Conservation (phyloP, 2,113 vertebrate species). For the Anser cygnoides region DNA sequence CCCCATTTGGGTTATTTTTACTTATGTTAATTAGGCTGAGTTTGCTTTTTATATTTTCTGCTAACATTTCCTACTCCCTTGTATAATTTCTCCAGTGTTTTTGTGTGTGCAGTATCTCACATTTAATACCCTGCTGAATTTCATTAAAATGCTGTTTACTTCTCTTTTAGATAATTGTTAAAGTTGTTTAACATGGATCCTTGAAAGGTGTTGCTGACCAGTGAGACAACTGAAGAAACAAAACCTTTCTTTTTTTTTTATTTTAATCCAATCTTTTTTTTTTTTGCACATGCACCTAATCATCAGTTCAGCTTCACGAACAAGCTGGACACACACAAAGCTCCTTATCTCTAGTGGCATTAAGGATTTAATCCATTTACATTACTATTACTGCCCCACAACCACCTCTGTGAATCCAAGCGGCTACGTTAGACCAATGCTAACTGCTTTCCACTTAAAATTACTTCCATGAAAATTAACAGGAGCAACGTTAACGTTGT, state of each 20-base stretch:
- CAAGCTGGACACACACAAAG: not conserved
- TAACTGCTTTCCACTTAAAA: not conserved
- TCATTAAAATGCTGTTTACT: not conserved
- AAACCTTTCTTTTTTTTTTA: not conserved
- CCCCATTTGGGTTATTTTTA: not conserved
- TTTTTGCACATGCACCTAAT: not conserved
- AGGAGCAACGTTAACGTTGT: not conserved
- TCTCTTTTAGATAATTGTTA: not conserved
- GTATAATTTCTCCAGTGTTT: not conserved
- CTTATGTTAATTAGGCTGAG: not conserved
- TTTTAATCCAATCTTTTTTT: not conserved
- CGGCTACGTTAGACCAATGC: not conserved
- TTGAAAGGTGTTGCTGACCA: not conserved
- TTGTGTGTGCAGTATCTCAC: not conserved
- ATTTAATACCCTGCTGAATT: not conserved
- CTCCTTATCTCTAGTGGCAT: not conserved
- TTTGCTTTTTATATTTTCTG: not conserved
- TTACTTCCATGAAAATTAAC: not conserved
- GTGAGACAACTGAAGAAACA: not conserved
- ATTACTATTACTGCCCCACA: not conserved
- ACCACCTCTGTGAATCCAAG: not conserved
- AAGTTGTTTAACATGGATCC: accelerated
- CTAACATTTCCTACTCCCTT: not conserved
- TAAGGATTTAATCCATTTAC: not conserved
- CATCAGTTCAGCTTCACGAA: not conserved